phyloP scores from a whole-genome alignment of 2,797 vertebrate genomes.

The Botia almorhae region DNA sequence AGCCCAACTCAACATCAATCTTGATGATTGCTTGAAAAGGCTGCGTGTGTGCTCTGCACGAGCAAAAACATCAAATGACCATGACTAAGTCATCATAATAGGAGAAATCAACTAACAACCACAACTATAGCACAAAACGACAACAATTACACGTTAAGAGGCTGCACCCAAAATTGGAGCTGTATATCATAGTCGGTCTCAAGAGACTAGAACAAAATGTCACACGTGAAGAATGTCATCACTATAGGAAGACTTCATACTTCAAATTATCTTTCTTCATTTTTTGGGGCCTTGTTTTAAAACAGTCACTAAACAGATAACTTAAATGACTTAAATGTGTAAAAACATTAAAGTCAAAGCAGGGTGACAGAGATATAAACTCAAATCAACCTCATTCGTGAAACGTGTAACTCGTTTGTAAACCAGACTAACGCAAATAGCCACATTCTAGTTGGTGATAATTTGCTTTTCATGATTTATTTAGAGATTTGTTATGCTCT shows the following conservation, averaged over 20 bases:
- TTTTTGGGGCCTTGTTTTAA: constrained; percentile 32
- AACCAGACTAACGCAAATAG: background rate
- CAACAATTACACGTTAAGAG: constrained; percentile 64
- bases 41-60: constrained; percentile 84
- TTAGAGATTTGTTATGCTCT: background rate
- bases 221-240: constrained; percentile 64
- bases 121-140: constrained; percentile 63
- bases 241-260: constrained; percentile 64
- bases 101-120: constrained; percentile 65
- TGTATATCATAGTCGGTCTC: constrained; percentile 87
- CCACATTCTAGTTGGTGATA: background rate
- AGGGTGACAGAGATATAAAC: constrained; percentile 17
- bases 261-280: constrained; percentile 37
- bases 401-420: background rate
- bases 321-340: constrained; percentile 17
- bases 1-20: constrained; percentile 85
- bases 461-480: background rate
- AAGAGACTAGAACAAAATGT: constrained; percentile 79
- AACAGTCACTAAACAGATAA: constrained; percentile 40
- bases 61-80: constrained; percentile 80
- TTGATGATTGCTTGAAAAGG: constrained; percentile 83
- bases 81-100: constrained; percentile 72
- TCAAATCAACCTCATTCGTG: background rate
- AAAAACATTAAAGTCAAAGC: constrained; percentile 45
- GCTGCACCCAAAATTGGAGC: constrained; percentile 90